Percentiles rank a stretch among this genome's conserved stretches.
Evolutionary conservation across 2,888 invertebrate species (phyloP).

Genomic region (Euzetes globulus): DNA sequence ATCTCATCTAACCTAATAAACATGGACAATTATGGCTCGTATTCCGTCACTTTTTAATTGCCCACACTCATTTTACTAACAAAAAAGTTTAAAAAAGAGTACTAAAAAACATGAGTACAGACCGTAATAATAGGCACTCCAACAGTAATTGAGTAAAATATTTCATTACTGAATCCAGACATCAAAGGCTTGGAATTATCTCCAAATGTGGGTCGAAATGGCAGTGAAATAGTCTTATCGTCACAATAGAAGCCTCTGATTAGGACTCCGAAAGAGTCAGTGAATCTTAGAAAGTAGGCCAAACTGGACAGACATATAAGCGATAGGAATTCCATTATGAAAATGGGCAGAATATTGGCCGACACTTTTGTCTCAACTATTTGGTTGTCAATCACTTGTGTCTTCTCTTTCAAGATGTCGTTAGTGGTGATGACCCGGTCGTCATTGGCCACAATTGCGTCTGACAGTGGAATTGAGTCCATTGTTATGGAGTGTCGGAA

Average conservation of each 20-base stretch:
- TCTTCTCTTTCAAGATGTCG: slow-evolving; percentile 1
- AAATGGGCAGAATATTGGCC: slow-evolving; percentile 29
- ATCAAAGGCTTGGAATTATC: not conserved
- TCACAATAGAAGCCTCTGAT: slow-evolving; percentile 17
- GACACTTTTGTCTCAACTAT: slow-evolving; percentile 8
- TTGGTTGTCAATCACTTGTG: not conserved
- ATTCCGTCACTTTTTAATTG: too few relatives aligned
- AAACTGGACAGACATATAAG: slow-evolving; percentile 25
- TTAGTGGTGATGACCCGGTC: not conserved
- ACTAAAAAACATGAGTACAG: not conserved
- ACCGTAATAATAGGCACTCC: not conserved
- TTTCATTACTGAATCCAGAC: not conserved
- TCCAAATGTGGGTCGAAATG: not conserved
- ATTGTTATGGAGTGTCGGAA: not conserved
- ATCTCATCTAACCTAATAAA: too few relatives aligned
- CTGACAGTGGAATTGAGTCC: not conserved
- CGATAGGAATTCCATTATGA: slow-evolving; percentile 31
- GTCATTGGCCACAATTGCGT: not conserved
- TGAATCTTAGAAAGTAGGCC: slow-evolving; percentile 34
- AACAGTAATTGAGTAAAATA: not conserved
- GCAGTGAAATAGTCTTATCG: slow-evolving; percentile 22
- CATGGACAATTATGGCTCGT: too few relatives aligned
- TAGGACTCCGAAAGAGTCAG: slow-evolving; percentile 30
- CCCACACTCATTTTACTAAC: too few relatives aligned
- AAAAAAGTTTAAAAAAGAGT: too few relatives aligned